Percentiles rank a stretch among this genome's conserved stretches.
phyloP scores from a whole-genome alignment of 2,797 vertebrate species.

The Spheniscus humboldti region DNA sequence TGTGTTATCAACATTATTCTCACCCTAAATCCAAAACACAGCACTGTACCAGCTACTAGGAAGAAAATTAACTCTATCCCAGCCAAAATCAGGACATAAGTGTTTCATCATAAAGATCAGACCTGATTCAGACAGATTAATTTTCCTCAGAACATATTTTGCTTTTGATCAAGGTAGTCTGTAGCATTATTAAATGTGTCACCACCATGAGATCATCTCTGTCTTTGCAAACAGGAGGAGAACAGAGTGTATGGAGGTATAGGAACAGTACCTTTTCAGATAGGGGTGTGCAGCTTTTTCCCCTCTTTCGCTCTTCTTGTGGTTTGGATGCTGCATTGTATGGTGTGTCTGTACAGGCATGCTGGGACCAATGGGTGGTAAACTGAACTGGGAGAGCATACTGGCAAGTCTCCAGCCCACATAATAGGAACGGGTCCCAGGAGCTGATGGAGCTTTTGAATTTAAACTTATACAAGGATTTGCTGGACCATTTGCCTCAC shows the following conservation, averaged over 20 bases:
- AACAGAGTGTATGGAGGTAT: background rate
- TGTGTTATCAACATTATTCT: background rate
- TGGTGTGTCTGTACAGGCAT: background rate
- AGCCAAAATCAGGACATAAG: background rate
- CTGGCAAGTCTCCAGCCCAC: slow-evolving; percentile 41
- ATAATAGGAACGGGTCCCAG: background rate
- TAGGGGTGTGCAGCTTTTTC: background rate
- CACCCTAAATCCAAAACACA: background rate
- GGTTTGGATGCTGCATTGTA: background rate
- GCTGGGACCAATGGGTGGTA: background rate
- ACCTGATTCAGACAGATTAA: background rate
- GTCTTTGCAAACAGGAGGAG: background rate
- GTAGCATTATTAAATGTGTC: background rate
- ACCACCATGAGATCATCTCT: background rate
- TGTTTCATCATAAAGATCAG: background rate
- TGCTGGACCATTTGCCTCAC: slow-evolving; percentile 33
- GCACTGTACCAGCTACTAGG: background rate
- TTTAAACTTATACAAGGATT: slow-evolving; percentile 32
- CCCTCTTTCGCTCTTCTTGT: background rate
- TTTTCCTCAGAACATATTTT: background rate
- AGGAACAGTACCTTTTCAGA: slow-evolving; percentile 3
- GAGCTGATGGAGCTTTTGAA: background rate
- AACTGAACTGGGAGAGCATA: slow-evolving; percentile 37
- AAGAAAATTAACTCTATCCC: background rate
- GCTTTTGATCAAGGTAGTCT: background rate